Evolutionary conservation across 2,888 invertebrate genomes (phyloP).

Genomic region (Anagyrus pseudococci): DNA sequence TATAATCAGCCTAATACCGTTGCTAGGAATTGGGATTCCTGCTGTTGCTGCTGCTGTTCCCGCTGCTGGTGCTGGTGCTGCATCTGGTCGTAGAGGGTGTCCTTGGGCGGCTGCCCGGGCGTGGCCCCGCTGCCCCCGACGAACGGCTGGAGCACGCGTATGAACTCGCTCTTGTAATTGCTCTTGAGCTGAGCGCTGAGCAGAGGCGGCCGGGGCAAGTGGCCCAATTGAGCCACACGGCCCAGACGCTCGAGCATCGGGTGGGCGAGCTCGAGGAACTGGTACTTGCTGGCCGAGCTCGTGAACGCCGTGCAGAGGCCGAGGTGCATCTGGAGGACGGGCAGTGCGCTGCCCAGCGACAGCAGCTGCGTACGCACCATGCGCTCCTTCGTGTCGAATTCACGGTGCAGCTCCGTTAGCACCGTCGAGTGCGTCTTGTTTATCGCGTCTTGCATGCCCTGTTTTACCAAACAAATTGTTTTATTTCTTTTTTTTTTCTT

Average conservation of each 20-base stretch:
- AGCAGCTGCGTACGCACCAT: slow-evolving; percentile 66
- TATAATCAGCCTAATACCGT: too few relatives aligned
- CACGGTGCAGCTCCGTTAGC: slow-evolving; percentile 72
- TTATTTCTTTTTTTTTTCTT: not conserved
- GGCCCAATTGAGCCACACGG: slow-evolving; percentile 71
- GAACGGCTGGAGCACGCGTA: slow-evolving; percentile 70
- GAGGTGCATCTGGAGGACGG: slow-evolving; percentile 74
- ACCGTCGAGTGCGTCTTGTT: slow-evolving; percentile 72
- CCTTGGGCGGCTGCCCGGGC: not conserved
- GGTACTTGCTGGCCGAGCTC: slow-evolving; percentile 75
- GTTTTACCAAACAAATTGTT: slow-evolving; percentile 39
- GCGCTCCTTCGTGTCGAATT: slow-evolving; percentile 66
- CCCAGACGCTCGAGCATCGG: slow-evolving; percentile 72
- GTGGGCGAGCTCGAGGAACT: slow-evolving; percentile 75
- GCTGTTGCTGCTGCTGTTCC: slow-evolving; percentile 13
- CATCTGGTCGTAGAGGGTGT: slow-evolving; percentile 21
- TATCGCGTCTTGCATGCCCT: slow-evolving; percentile 71
- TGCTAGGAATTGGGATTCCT: slow-evolving; percentile 25
- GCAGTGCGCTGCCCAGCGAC: slow-evolving; percentile 69
- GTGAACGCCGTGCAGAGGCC: slow-evolving; percentile 76
- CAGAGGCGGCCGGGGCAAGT: slow-evolving; percentile 64
- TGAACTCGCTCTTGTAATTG: slow-evolving; percentile 72
- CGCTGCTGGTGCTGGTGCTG: slow-evolving; percentile 7
- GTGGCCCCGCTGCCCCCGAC: slow-evolving; percentile 47
- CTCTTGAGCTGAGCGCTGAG: slow-evolving; percentile 58